A percentile compares a stretch with the other conserved stretches of the same genome.
Conservation (phyloP, 2,113 vertebrate species). For the Pedetes capensis region DNA sequence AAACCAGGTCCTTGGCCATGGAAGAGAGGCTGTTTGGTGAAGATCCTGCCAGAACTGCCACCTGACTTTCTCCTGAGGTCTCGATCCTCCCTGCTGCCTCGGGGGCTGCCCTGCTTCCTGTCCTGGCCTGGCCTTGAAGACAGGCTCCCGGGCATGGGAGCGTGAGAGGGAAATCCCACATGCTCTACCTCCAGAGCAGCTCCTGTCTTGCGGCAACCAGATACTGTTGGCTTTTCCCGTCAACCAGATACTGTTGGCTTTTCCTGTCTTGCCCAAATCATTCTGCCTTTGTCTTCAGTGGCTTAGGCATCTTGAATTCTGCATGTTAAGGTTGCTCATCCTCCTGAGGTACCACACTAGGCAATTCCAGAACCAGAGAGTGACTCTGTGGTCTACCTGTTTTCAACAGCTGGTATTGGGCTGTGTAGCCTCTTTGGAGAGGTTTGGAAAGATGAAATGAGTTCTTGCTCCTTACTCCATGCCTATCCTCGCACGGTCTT, state of each 20-base stretch:
- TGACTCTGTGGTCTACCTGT: neutral
- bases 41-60: neutral
- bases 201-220: neutral
- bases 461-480: neutral
- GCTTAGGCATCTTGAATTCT: neutral
- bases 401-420: neutral
- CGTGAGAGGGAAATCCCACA: neutral
- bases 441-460: neutral
- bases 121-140: too few species aligned
- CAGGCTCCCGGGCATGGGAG: neutral
- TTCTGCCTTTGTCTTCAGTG: neutral
- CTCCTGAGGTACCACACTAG: neutral
- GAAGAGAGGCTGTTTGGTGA: neutral
- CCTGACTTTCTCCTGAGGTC: neutral
- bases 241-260: neutral
- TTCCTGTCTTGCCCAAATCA: neutral
- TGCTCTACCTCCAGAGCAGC: neutral
- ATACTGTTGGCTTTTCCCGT: neutral
- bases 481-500: neutral
- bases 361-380: neutral
- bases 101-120: neutral
- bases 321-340: neutral
- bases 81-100: neutral
- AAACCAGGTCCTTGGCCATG: neutral
- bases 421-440: neutral